These are phyloP conservation scores for Latrodectus hesperus DNA, from an alignment of 2,888 invertebrate genomes.

Conservation along the genomic window DNA sequence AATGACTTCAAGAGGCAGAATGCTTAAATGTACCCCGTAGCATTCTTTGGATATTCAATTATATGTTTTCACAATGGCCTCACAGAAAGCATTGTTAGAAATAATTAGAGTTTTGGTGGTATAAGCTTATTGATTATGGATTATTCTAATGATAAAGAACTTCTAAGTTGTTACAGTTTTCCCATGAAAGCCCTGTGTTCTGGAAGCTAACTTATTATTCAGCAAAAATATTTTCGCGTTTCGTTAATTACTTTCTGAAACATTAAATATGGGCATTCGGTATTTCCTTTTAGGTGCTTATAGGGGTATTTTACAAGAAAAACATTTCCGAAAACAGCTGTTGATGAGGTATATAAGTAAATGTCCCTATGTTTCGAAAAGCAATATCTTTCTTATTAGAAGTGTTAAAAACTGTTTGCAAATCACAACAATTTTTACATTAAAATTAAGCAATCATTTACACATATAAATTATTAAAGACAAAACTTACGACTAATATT, in stretches of 20 bases:
- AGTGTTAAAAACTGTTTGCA: too few relatives aligned
- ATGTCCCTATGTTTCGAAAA: too few relatives aligned
- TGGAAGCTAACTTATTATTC: not conserved
- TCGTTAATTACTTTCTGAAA: slow-evolving; percentile 5
- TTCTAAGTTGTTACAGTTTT: slow-evolving; percentile 21
- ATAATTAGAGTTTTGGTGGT: slow-evolving; percentile 25
- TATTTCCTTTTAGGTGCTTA: not conserved
- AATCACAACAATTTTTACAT: too few relatives aligned
- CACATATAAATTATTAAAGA: too few relatives aligned
- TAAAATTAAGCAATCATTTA: too few relatives aligned
- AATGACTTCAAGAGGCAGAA: not conserved
- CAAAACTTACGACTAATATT: too few relatives aligned
- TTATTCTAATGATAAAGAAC: slow-evolving; percentile 25
- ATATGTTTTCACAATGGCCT: slow-evolving; percentile 24
- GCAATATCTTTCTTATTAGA: too few relatives aligned
- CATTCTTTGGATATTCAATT: slow-evolving; percentile 28
- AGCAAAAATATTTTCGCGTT: not conserved
- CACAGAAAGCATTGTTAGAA: slow-evolving; percentile 17
- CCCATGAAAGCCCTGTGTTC: not conserved
- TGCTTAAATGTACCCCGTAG: not conserved
- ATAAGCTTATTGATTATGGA: slow-evolving; percentile 18
- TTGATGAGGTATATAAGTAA: too few relatives aligned
- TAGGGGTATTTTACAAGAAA: not conserved
- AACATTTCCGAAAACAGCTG: too few relatives aligned
- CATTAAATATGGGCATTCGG: not conserved